These are phyloP conservation scores for Apantesis nais DNA, from an alignment of 2,888 invertebrate genomes.

Conservation along the genomic window DNA sequence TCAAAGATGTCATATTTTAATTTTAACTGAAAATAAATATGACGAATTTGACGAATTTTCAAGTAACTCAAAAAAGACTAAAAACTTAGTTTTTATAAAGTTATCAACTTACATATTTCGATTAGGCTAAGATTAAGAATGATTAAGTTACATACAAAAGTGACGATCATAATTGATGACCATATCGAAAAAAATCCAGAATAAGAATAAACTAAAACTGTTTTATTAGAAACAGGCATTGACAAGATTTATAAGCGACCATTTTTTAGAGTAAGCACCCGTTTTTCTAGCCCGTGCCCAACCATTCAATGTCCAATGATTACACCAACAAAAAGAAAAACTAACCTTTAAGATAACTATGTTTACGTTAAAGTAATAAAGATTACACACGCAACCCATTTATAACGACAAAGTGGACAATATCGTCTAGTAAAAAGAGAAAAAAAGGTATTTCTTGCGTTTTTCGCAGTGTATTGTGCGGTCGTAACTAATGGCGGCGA, in stretches of 20 bases:
- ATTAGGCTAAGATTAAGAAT: neutral
- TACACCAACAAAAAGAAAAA: constrained; percentile 40
- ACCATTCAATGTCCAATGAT: constrained; percentile 45
- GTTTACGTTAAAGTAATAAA: constrained; percentile 52
- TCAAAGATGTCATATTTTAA: neutral
- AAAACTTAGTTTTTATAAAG: neutral
- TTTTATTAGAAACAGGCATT: constrained; percentile 43
- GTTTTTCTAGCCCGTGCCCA: constrained; percentile 40
- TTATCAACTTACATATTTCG: neutral
- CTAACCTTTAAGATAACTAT: constrained; percentile 51
- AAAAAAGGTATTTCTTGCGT: constrained; percentile 46
- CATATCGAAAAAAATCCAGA: neutral
- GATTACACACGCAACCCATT: constrained; percentile 50
- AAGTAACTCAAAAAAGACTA: too few species aligned
- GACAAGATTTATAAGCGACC: constrained; percentile 36
- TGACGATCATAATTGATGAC: neutral
- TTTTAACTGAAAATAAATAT: too few species aligned
- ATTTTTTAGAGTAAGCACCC: constrained; percentile 36
- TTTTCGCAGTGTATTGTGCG: constrained; percentile 46
- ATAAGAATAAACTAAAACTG: constrained; percentile 21
- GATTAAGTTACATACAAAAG: neutral
- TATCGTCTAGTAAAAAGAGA: constrained; percentile 45
- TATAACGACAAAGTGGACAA: constrained; percentile 53
- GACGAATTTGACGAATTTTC: too few species aligned
- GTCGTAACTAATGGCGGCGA: constrained; percentile 49